Evolutionary conservation across 1,140 invertebrate species (phyloP), one percentile per base, ranked within the genome.

Genomic region (Eriosoma lanigerum): DNA sequence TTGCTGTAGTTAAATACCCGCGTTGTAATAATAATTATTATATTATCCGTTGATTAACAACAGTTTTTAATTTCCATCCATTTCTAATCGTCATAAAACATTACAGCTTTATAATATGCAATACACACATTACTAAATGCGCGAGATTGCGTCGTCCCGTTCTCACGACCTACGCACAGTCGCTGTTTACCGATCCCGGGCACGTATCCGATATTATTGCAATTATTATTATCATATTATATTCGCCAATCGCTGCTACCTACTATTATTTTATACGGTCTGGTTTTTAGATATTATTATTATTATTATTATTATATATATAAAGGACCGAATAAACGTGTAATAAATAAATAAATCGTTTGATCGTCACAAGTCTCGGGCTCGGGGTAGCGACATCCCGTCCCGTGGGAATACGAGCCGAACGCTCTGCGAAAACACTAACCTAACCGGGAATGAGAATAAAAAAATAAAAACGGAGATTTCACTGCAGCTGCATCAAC

Each of bases 171-270:
- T 68, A 68, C 54, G 56, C 29, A n/a, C 38, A 32, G 9, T n/a
- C 12, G 46, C 70, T 26, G 54, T 10, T 78, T 78, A 60, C 52
- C 38, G 56, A 78, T 60, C 75, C 75, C 75, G 38, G 24, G 75
- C 75, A 78, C 75, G 75, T 78, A 78, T 21, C 1, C 52, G 70
- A 70, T 73, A 52, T 50, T 73, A 73, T 58, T 54, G 21, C n/a
- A 46, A 68, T 72, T 62, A 62, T 62, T 62, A 32, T 32, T 62
- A 32, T 32, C 10, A 38, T 60, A 26, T 9, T 38, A 62, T 38
- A n/a, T 13, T 48, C 13, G 46, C 13, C 13, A 12, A n/a, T n/a
- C n/a, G n/a, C n/a, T n/a, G n/a, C n/a, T n/a, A n/a, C n/a, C 9
- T 48, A 48, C 10, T 48, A 48, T 48, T 48, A 48, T 15, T 13